A percentile compares a stretch with the other conserved stretches of the same genome.
phyloP scores from a whole-genome alignment of 2,888 invertebrate genomes.

The Rhamnusium bicolor region DNA sequence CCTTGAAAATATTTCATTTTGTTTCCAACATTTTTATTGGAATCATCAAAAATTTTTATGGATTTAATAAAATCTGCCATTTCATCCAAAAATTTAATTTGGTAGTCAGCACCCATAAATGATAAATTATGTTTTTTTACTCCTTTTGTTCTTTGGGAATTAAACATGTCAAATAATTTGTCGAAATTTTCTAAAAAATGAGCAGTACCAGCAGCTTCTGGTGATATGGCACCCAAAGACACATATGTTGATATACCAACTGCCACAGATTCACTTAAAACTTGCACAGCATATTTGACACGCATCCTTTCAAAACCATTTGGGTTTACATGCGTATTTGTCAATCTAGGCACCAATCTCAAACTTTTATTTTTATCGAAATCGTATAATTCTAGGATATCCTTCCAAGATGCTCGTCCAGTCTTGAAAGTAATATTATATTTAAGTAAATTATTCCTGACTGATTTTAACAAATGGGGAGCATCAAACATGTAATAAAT shows the following conservation, averaged over 20 bases:
- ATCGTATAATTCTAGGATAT: constrained; percentile 44
- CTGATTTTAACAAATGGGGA: constrained; percentile 42
- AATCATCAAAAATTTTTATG: no score
- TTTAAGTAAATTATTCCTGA: constrained; percentile 42
- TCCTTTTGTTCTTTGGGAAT: constrained; percentile 8
- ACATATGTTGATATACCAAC: constrained; percentile 40
- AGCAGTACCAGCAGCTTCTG: constrained; percentile 36
- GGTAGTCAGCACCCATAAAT: no score
- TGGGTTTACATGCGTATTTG: constrained; percentile 46
- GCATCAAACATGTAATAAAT: constrained; percentile 40
- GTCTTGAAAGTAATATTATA: constrained; percentile 34
- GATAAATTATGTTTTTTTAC: not conserved
- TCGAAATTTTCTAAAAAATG: constrained; percentile 37
- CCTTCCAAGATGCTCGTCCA: constrained; percentile 36
- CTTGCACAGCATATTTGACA: constrained; percentile 46
- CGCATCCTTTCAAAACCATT: constrained; percentile 50
- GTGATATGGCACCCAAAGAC: constrained; percentile 31
- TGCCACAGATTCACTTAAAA: constrained; percentile 49
- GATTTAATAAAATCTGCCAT: no score
- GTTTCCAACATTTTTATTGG: no score
- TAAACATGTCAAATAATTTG: constrained; percentile 43
- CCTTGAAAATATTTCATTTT: no score
- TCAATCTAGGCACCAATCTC: constrained; percentile 45
- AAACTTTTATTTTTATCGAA: constrained; percentile 37
- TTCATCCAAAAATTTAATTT: no score